Evolutionary conservation across 2,888 invertebrate species (phyloP).

Genomic region (Ennomos fuscantarius): DNA sequence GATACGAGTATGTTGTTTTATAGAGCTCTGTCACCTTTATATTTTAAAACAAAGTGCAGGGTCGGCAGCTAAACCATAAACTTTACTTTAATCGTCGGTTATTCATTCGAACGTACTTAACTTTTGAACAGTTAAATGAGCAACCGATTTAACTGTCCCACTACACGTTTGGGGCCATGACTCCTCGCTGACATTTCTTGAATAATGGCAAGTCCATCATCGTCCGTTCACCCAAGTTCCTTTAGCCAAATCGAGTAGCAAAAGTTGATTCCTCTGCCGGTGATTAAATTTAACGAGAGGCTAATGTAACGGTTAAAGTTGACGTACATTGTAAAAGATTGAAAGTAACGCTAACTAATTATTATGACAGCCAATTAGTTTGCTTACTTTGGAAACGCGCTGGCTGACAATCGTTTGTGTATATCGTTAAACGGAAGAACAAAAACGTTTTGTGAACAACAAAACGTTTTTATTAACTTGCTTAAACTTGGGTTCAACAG

Average conservation of each 20-base stretch:
- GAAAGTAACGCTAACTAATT: conserved; percentile 23
- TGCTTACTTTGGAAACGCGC: conserved; percentile 3
- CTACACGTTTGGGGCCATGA: conserved; percentile 19
- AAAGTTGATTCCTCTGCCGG: conserved; percentile 1
- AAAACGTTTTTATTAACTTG: background rate
- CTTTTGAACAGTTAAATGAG: conserved; percentile 11
- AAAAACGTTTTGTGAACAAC: background rate
- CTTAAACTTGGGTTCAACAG: no score
- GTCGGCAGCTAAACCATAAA: background rate
- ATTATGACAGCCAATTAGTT: conserved; percentile 22
- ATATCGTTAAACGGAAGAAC: background rate
- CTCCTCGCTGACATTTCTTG: conserved; percentile 30
- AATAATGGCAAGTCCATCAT: conserved; percentile 25
- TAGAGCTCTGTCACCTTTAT: no score
- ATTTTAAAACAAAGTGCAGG: background rate
- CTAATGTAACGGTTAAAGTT: conserved; percentile 21
- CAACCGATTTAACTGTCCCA: conserved; percentile 4
- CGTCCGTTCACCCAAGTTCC: conserved; percentile 25
- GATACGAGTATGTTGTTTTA: no score
- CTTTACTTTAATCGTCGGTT: background rate
- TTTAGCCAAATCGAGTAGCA: conserved; percentile 22
- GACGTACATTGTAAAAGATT: conserved; percentile 25
- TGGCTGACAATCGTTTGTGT: conserved; percentile 3
- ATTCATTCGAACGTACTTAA: conserved; percentile 4
- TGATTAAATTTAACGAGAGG: conserved; percentile 28